Evolutionary conservation across 2,797 vertebrate genomes (phyloP), one percentile per base, ranked within the genome.

Genomic region (Phoxinus dragarum): DNA sequence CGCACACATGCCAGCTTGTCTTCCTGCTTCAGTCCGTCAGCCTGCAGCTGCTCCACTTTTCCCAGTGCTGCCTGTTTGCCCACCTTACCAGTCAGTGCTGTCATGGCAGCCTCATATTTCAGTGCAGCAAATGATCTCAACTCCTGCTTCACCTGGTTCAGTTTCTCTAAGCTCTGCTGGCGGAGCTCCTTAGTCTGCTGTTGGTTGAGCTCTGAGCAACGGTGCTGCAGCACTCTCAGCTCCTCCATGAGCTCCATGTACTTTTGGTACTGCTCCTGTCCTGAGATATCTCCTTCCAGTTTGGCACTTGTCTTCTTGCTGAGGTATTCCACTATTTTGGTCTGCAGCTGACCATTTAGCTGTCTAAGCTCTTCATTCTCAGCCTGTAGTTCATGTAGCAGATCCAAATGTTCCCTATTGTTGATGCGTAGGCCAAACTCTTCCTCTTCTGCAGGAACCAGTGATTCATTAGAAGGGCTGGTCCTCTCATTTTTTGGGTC

Each of bases 321-420:
- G 42, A 96, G 89, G 52, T 93, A 86, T 59, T 93, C 91, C 0
- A 27, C 89, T 73, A 97, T 92, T 90, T 88, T 92, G 61, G 74
- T 59, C 90, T 97, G 96, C 82, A 97, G 92, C 87, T 88, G 92
- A 9, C 21, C 0, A 86, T 90, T 95, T 72, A 47, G 89, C 34
- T 90, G 92, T n/a, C 54, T 89, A 85, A 92, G 91, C 27, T 84
- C 80, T 6, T 91, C 84, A 1, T 90, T 90, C 86, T 97, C 93
- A 23, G n/a, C 38, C 52, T 87, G 6, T 77, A 96, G 94, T 59
- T 90, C 19, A 36, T 82, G 86, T 19, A 93, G 89, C 80, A 94
- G 76, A 6, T 85, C 86, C 36, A 87, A 40, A 14, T 93, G 84
- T 16, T 93, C 94, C 6, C 88, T 74, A n/a, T 90, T 83, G 83